These are phyloP conservation scores for Pseudotriccus pelzelni DNA, from an alignment of 2,797 vertebrate species.

Conservation along the genomic window DNA sequence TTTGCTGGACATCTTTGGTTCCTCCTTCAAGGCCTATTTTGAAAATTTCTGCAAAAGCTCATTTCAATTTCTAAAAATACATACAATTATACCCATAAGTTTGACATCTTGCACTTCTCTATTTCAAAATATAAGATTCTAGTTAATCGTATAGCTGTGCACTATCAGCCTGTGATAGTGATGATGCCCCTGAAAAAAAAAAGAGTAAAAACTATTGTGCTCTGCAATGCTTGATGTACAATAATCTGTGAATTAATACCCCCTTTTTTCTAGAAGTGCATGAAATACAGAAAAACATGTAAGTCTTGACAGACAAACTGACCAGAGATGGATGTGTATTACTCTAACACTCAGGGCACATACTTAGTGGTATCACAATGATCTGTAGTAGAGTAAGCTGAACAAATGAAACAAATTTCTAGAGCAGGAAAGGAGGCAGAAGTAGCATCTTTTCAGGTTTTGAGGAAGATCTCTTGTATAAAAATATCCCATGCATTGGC, in stretches of 20 bases:
- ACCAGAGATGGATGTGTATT: background rate
- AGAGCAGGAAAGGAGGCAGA: background rate
- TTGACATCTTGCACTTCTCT: background rate
- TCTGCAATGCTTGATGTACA: background rate
- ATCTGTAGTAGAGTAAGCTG: background rate
- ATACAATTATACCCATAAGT: background rate
- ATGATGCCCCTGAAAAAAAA: background rate
- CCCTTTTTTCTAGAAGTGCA: background rate
- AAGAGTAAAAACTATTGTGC: background rate
- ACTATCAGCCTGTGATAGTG: background rate
- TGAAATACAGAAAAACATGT: background rate
- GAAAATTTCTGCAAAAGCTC: conserved; percentile 73
- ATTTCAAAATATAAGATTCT: background rate
- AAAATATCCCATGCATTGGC: background rate
- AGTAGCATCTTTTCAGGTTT: background rate
- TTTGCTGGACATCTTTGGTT: conserved; percentile 75
- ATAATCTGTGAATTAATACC: background rate
- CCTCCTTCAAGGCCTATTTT: conserved; percentile 83
- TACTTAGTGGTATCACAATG: background rate
- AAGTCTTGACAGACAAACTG: background rate
- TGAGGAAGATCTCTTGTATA: background rate
- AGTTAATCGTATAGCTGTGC: background rate
- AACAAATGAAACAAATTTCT: background rate
- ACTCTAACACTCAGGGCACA: background rate
- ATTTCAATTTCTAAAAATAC: background rate